These are phyloP conservation scores for Pseudomugil gertrudae DNA, from an alignment of 2,797 vertebrate species.

Conservation along the genomic window DNA sequence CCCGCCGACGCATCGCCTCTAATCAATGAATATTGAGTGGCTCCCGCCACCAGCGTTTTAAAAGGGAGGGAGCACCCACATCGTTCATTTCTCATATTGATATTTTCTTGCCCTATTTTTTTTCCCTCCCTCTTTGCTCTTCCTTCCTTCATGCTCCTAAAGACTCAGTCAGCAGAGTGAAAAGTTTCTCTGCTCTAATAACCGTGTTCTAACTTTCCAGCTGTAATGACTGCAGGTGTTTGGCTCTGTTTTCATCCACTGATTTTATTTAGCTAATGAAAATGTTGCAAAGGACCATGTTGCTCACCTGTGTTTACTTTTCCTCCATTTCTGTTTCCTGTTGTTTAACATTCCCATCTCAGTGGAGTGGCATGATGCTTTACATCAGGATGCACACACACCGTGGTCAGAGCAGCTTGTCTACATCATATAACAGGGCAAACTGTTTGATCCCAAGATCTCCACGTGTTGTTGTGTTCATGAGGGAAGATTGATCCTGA, in stretches of 20 bases:
- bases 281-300: conserved; percentile 44
- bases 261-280: conserved; percentile 36
- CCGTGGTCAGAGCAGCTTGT: background rate
- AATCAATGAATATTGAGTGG: conserved; percentile 80
- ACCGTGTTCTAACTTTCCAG: conserved; percentile 51
- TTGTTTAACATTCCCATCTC: conserved; percentile 49
- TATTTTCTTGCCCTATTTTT: conserved; percentile 62
- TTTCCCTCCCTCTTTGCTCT: conserved; percentile 21
- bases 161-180: conserved; percentile 52
- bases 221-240: conserved; percentile 62
- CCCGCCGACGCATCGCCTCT: conserved; percentile 59
- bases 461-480: background rate
- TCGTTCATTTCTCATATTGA: conserved; percentile 79
- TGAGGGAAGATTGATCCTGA: background rate
- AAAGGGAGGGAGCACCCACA: conserved; percentile 52
- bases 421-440: background rate
- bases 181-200: conserved; percentile 66
- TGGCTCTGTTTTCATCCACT: conserved; percentile 12
- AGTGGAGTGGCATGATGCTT: background rate
- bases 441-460: background rate
- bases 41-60: conserved; percentile 70
- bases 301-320: conserved; percentile 42
- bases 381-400: background rate
- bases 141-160: conserved; percentile 56
- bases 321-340: conserved; percentile 22